Evolutionary conservation across 1,140 invertebrate species (phyloP).

Genomic region (Nixonia krombeini): DNA sequence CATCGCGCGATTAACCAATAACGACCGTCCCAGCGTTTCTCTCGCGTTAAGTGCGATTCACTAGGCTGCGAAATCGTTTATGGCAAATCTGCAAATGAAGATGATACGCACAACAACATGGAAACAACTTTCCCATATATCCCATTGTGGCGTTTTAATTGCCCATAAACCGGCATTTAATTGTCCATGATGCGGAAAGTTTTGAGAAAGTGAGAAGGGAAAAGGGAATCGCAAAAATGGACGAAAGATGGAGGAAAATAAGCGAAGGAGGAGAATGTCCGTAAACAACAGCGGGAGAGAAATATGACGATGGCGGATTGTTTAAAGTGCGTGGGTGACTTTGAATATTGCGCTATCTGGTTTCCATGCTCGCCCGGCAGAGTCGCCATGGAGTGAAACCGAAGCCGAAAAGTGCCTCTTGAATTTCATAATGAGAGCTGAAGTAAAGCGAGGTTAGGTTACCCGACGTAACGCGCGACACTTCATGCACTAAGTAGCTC

Average conservation of each 20-base stretch:
- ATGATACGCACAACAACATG: no score
- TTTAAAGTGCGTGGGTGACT: conserved; percentile 41
- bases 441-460: conserved; percentile 44
- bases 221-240: conserved; percentile 4
- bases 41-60: not conserved
- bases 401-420: conserved; percentile 58
- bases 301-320: conserved; percentile 23
- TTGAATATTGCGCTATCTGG: conserved; percentile 32
- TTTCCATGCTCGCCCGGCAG: conserved; percentile 29
- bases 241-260: not conserved
- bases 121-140: no score
- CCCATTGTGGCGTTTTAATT: not conserved
- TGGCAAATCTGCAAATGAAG: no score
- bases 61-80: not conserved
- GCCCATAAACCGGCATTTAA: not conserved
- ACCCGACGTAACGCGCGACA: conserved; percentile 61
- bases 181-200: not conserved
- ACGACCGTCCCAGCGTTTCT: not conserved
- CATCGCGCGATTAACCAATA: no score
- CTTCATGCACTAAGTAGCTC: conserved; percentile 62
- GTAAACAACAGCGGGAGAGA: no score
- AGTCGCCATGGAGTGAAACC: conserved; percentile 50
- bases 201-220: not conserved
- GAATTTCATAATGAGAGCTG: conserved; percentile 40
- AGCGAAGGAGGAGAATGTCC: conserved; percentile 25